Evolutionary conservation across 2,888 invertebrate species (phyloP), one percentile per base, ranked within the genome.

Genomic region (Microdon myrmicae): DNA sequence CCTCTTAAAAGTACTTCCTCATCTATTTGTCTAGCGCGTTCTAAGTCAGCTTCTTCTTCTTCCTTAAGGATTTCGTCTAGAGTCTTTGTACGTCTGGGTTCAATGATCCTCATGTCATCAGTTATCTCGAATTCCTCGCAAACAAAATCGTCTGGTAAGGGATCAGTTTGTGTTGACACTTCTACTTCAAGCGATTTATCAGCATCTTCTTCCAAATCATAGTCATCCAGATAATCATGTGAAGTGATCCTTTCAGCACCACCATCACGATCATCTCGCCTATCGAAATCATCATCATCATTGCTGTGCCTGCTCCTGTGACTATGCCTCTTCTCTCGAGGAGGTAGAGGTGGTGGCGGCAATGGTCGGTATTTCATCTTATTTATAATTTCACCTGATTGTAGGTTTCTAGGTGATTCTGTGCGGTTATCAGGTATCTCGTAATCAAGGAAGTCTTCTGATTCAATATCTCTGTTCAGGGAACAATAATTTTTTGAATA

Each of bases 361-460:
- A 94, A 78, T 0, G 94, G 94, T 66, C 94, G 83, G 69, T 88
- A 88, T 79, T 90, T 90, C 88, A 94, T 93, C 81, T 88, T 91
- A 71, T 86, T 88, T 2, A 92, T 83, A 29, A 91, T 83, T 60
- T 88, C 88, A 5, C 89, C 90, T 12, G 90, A 90, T 61, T 89
- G 86, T 34, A 92, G 79, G 71, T 87, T 84, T 70, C 86, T 85
- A 37, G 84, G 83, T 2, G 66, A 74, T 45, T 76, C 80, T 31
- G 72, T 74, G 19, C 72, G 70, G 23, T 72, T 73, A 44, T 73
- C 71, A 4, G 81, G 74, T 55, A 85, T 85, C 71, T 85, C 86
- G 67, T 85, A 83, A 49, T 83, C 77, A 31, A 75, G 77, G 37
- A 76, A 75, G 66, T 74, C 71, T 16, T 67, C 48, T 49, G 47